A percentile compares a stretch with the other conserved stretches of the same genome.
Conservation (phyloP, 2,797 vertebrate species). For the Coregonus suidteri region DNA sequence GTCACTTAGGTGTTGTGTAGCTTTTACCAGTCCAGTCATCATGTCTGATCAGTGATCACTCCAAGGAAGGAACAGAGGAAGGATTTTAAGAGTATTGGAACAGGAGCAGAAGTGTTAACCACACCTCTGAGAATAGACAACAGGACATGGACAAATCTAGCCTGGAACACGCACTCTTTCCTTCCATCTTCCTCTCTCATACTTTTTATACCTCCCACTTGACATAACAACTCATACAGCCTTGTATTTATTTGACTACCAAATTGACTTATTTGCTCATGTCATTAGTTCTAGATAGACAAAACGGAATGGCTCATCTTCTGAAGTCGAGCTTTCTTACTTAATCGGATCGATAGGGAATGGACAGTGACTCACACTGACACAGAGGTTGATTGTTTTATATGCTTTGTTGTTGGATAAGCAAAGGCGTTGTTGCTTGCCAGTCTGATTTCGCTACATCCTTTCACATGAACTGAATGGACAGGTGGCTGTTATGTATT, state of each 20-base stretch:
- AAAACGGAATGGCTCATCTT: constrained; percentile 31
- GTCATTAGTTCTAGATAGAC: constrained; percentile 41
- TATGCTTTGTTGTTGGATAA: background rate
- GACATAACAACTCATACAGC: background rate
- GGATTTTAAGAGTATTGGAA: background rate
- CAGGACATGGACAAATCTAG: background rate
- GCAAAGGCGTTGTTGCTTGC: background rate
- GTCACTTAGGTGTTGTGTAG: background rate
- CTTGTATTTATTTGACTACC: constrained; percentile 56
- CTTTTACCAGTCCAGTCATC: background rate
- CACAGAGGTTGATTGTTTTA: background rate
- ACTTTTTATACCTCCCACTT: background rate
- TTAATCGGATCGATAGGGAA: background rate
- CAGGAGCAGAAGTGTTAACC: background rate
- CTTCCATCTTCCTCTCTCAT: background rate
- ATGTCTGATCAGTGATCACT: background rate
- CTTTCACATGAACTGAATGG: background rate
- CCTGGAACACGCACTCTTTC: background rate
- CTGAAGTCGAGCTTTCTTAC: background rate
- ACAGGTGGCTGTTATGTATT: background rate
- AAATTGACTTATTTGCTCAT: constrained; percentile 45
- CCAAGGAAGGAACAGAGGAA: background rate
- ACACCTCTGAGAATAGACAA: background rate
- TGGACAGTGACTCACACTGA: background rate
- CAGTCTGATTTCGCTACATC: background rate